phyloP scores from a whole-genome alignment of 1,140 invertebrate species.

The Drosophila sproati region DNA sequence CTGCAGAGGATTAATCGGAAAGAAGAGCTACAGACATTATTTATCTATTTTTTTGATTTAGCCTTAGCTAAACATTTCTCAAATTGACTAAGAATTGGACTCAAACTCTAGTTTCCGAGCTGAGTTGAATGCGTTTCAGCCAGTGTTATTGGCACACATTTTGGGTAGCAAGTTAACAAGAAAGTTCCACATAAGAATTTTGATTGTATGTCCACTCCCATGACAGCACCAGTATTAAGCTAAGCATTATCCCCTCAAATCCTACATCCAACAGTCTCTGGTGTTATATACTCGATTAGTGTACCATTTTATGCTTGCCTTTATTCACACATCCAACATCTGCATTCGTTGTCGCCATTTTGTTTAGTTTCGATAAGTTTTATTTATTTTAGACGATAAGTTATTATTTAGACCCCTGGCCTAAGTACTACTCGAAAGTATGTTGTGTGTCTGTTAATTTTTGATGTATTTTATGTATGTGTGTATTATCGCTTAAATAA shows the following conservation, averaged over 20 bases:
- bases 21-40: no score
- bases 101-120: no score
- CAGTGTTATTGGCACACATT: conserved; percentile 10
- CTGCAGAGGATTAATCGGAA: background rate
- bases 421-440: conserved; percentile 48
- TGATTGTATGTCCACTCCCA: conserved; percentile 35
- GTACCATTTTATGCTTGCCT: conserved; percentile 25
- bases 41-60: no score
- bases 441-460: conserved; percentile 60
- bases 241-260: conserved; percentile 35
- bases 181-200: conserved; percentile 34
- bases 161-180: conserved; percentile 13
- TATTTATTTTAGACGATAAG: conserved; percentile 74
- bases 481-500: conserved; percentile 60
- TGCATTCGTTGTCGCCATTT: conserved; percentile 68
- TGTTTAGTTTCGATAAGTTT: conserved; percentile 64
- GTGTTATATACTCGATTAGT: conserved; percentile 22
- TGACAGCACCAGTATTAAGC: conserved; percentile 58
- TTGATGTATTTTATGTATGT: conserved; percentile 49
- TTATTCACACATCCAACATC: conserved; percentile 16
- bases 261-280: conserved; percentile 23
- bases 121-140: background rate
- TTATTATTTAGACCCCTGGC: conserved; percentile 30
- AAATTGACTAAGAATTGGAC: no score
- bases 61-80: no score